Evolutionary conservation across 2,888 invertebrate genomes (phyloP), one percentile per base, ranked within the genome.

Genomic region (Conus canariensis): DNA sequence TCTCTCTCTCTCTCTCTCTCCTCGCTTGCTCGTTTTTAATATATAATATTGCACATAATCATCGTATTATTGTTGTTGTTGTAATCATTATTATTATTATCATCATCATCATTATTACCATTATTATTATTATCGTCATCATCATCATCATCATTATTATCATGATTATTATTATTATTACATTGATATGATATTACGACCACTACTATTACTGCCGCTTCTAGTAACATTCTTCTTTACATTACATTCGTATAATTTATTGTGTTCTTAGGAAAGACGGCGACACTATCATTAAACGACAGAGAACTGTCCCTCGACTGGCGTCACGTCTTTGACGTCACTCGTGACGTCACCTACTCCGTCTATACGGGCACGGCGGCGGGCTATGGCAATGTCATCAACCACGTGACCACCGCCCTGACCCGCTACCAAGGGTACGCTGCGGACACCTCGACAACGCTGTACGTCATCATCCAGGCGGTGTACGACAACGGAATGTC

Each of bases 321-420:
- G 89, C n/a, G 16, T 12, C 19, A 70, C 16, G 89, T 89, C 16
- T 89, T 89, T 45, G 45, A 67, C 45, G 83, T 67, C 82, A 67
- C 19, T 16, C 83, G 58, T 67, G 83, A 85, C 67, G 85, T 89
- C 64, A 89, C 89, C 45, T 89, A 56, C 45, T 64, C 67, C 59
- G 83, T 89, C 56, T 89, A 67, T 70, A 85, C 89, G 14, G 89
- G 89, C 56, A 85, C 89, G 8, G 56, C 25, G 9, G 30, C 22
- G 58, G 89, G 85, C 22, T 89, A 67, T 67, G 89, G 89, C 85
- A 85, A 89, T 59, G 89, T 89, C 89, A 89, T 89, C 25, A 89
- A 89, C 58, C 89, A 89, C 70, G 89, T 89, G 89, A 56, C 70
- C 59, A 60, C 83, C 7, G 80, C 22, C 60, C 12, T 30, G 22